Base-by-base conservation (phyloP, 2,113 vertebrate species). In the Cranoglanis bouderius region DNA sequence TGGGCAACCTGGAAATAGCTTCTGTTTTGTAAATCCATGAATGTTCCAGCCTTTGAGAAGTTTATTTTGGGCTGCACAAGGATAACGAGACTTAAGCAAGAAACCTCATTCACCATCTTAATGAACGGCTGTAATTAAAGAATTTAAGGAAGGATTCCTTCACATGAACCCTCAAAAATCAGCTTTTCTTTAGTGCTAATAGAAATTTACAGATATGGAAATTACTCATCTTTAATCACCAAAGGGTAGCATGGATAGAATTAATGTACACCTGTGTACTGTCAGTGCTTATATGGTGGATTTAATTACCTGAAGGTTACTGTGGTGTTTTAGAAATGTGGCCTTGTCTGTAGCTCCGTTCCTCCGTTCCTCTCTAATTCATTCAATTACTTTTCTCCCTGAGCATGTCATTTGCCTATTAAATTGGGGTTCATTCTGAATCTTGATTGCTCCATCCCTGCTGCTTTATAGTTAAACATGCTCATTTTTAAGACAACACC, bases 161-260 rank as follows among this genome's bases (percentile, higher is more conserved):
- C 72, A 75, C 82, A 14, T 78, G 51, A 78, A 26, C 26, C 26
- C 43, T 78, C 24, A n/a, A 78, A 78, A 51, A 51, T 78, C 43
- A 81, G 77, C 46, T 32, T 14, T 16, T 74, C 49, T n/a, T 16
- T 14, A 26, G 40, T 75, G 63, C 43, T 74, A 43, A 53, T 38
- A 49, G 70, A 84, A 81, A 90, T 90, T 55, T 26, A 65, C 82
- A 61, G 29, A 85, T 57, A 46, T 40, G 38, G 43, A 81, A 59
- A 84, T 92, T 88, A 89, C 74, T 65, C 51, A 14, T 53, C 40
- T 40, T 65, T n/a, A 32, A 85, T 95, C 94, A 13, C 94, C 92
- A 95, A 94, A 92, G 92, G 93, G 93, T 93, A 91, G 78, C 86
- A 92, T 86, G 85, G 92, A 38, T 81, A 24, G 49, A 59, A 88